Base-by-base conservation (phyloP, 37 sponge, comb jelly and placozoan genomes). In the Beroe forskalii region DNA sequence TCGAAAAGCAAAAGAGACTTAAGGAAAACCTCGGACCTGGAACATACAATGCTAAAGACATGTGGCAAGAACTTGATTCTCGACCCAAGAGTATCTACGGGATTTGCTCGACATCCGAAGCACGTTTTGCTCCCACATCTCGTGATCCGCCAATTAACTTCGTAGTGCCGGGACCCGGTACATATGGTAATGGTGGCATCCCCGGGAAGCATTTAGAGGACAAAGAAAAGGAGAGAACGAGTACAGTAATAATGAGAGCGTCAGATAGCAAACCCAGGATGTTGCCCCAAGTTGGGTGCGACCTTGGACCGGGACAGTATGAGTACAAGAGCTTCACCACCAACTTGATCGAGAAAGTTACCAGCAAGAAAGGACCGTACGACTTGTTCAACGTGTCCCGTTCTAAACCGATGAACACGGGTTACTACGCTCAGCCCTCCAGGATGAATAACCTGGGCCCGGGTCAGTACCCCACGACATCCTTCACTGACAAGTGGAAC, bases 291-390 rank as follows among this genome's bases (percentile, higher is more conserved):
- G 41, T 42, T 61, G 98, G 98, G 20, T 94, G 94, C 60, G 93
- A 90, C 31, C 92, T 97, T 1, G 67, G 95, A 32, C 98, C 98
- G 0, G 94, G 95, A 0, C 91, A 67, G 69, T 97, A 97, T 67
- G 89, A 76, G 20, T 66, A 93, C 62, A 90, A 48, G 55, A 94
- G 93, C 43, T 90, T 94, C 41, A 93, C 94, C 31, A 90, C 95
- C 17, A 43, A 94, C 35, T 91, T 95, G 20, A 62, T 96, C 42
- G 66, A 93, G 25, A 94, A 94, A 90, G 91, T 55, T 3, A 90
- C 93, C 37, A 94, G 98, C 91, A 92, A 86, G 76, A 92, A 95
- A 76, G 98, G 98, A 0, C 98, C 98, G 0, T 97, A 97, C 40
- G 98, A 97, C 30, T 91, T 97, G 38, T 96, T 91, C 67, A 93